A percentile compares a stretch with the other conserved stretches of the same genome.
phyloP scores from a whole-genome alignment of 2,113 vertebrate species.

The Dolichotis patagonum region DNA sequence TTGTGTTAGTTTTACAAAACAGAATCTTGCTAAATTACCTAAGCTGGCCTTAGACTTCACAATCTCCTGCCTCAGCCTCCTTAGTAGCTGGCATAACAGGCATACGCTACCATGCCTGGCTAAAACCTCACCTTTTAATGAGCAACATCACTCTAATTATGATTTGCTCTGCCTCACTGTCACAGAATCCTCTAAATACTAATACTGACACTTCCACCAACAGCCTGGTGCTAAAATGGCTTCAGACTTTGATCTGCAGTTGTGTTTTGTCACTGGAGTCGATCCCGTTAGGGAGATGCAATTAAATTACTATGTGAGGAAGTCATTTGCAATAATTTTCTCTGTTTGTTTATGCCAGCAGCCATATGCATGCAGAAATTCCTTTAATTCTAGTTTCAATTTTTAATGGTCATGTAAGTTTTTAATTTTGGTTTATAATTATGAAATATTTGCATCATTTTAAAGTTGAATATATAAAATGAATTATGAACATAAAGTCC shows the following conservation, averaged over 20 bases:
- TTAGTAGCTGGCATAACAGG: background rate
- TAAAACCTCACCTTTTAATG: background rate
- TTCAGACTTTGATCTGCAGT: fast-evolving
- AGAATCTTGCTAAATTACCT: background rate
- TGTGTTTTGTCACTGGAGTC: fast-evolving
- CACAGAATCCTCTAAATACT: fast-evolving
- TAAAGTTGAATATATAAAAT: background rate
- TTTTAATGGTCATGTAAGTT: background rate
- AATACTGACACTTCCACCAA: fast-evolving
- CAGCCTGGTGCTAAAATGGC: fast-evolving
- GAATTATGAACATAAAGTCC: no score
- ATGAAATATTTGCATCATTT: background rate
- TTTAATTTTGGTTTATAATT: background rate
- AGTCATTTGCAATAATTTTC: background rate
- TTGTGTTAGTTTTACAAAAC: background rate
- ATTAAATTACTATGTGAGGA: no score
- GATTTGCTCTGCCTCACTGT: fast-evolving
- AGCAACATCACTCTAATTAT: fast-evolving
- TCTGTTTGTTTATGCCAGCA: background rate
- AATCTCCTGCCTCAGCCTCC: background rate
- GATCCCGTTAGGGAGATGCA: fast-evolving
- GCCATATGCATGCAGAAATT: fast-evolving
- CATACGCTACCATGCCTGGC: background rate
- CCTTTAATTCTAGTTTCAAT: background rate
- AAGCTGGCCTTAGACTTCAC: background rate